Evolutionary conservation across 2,797 vertebrate genomes (phyloP).

Genomic region (Muraenolepis orangiensis): DNA sequence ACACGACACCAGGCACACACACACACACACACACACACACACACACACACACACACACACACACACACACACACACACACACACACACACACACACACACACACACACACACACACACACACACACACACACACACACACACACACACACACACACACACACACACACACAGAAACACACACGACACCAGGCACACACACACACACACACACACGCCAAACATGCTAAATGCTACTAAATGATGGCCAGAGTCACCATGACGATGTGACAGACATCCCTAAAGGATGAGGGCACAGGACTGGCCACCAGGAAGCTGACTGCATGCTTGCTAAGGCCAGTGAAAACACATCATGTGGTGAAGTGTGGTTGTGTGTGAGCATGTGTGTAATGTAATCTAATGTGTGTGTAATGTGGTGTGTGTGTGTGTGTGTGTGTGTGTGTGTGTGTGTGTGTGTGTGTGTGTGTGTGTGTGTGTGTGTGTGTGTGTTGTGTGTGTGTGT

Average conservation of each 20-base stretch:
- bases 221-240: not conserved
- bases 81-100: not conserved
- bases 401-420: not conserved
- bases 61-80: not conserved
- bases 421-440: not conserved
- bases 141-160: constrained; percentile 3
- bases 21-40: not conserved
- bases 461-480: not conserved
- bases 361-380: not conserved
- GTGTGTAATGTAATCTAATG: too few relatives aligned
- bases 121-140: not conserved
- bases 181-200: too few relatives aligned
- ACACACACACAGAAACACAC: not conserved
- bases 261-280: too few relatives aligned
- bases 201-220: too few relatives aligned
- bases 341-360: not conserved
- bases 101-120: not conserved
- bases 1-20: not conserved
- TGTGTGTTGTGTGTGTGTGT: not conserved
- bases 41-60: not conserved
- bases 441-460: not conserved
- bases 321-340: too few relatives aligned
- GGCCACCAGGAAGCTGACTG: too few relatives aligned
- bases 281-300: too few relatives aligned
- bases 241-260: not conserved